phyloP scores from a whole-genome alignment of 2,113 vertebrate genomes.

The Carassius auratus region DNA sequence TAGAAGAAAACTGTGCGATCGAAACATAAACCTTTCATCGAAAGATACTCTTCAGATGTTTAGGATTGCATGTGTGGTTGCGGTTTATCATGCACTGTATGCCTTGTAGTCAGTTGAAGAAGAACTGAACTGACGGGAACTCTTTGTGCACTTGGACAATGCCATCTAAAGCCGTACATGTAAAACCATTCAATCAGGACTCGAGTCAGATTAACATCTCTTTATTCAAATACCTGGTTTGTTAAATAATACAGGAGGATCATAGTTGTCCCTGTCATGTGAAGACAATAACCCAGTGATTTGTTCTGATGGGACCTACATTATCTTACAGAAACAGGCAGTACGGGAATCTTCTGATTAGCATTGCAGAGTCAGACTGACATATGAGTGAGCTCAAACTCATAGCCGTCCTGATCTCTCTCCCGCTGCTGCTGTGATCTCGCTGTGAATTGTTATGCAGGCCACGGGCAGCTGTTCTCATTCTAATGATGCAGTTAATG shows the following conservation, averaged over 20 bases:
- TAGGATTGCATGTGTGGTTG: not conserved
- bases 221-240: conserved; percentile 24
- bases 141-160: not conserved
- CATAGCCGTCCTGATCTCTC: not conserved
- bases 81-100: not conserved
- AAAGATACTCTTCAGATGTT: not conserved
- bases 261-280: not conserved
- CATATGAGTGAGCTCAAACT: conserved; percentile 12
- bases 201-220: conserved; percentile 12
- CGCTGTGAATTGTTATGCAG: conserved; percentile 25
- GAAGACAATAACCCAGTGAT: conserved; percentile 25
- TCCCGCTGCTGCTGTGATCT: conserved; percentile 9
- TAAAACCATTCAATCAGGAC: not conserved
- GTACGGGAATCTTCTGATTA: conserved; percentile 1
- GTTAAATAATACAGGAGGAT: conserved; percentile 10
- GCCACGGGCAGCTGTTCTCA: not conserved
- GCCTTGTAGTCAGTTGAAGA: not conserved
- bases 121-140: not conserved
- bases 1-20: not conserved
- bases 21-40: not conserved
- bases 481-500: conserved; percentile 20
- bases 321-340: conserved; percentile 33
- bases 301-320: conserved; percentile 16
- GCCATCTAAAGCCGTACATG: not conserved
- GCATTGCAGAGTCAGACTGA: not conserved